A percentile compares a stretch with the other conserved stretches of the same genome.
Evolutionary conservation across 2,888 invertebrate genomes (phyloP).

Genomic region (Galeopsomyia nigrocyanea): DNA sequence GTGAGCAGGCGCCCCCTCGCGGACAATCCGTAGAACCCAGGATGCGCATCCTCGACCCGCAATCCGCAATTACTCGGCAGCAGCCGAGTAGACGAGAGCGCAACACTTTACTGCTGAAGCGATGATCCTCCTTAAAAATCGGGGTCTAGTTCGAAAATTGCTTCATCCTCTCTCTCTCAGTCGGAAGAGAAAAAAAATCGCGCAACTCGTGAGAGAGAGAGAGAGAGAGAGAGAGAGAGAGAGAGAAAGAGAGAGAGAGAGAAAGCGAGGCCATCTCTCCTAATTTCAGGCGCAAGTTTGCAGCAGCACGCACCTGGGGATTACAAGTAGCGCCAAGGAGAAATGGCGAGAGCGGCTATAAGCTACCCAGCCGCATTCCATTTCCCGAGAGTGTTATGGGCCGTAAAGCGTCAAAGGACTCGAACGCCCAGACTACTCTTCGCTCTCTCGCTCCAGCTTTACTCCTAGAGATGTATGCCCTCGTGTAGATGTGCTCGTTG

Average conservation of each 20-base stretch:
- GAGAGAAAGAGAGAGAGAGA: not conserved
- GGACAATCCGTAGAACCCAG: not conserved
- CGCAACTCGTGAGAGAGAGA: not conserved
- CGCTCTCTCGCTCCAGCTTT: no score
- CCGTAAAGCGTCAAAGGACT: conserved; percentile 35
- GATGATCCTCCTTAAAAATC: no score
- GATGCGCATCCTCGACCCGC: not conserved
- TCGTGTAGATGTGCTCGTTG: no score
- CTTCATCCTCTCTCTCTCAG: conserved; percentile 10
- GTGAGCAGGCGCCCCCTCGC: conserved; percentile 40
- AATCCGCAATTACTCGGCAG: no score
- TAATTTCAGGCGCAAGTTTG: conserved; percentile 41
- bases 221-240: no score
- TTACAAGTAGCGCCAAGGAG: not conserved
- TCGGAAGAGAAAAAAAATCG: no score
- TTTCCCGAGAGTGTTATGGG: conserved; percentile 35
- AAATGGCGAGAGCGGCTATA: not conserved
- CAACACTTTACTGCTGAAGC: no score
- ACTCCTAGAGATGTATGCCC: no score
- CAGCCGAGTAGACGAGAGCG: no score
- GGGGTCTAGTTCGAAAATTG: conserved; percentile 9
- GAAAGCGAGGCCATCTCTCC: conserved; percentile 29
- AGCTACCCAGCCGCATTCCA: conserved; percentile 15
- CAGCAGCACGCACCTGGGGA: conserved; percentile 37
- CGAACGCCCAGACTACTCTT: conserved; percentile 1